Percentiles rank a stretch among this genome's conserved stretches.
phyloP scores from a whole-genome alignment of 2,888 invertebrate species.

The Spicauda simplicius region DNA sequence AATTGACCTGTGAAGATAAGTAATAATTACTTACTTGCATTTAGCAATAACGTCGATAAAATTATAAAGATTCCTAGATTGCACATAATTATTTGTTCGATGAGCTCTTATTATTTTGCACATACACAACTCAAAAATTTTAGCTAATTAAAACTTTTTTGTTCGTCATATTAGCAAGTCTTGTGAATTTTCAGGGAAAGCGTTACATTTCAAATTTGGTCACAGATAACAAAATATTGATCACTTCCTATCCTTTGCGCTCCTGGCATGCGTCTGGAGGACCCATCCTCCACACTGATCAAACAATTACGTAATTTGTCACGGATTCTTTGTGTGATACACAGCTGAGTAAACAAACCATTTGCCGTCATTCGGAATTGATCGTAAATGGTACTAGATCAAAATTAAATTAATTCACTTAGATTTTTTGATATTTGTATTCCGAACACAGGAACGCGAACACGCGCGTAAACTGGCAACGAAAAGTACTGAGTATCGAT shows the following conservation, averaged over 20 bases:
- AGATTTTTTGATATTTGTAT: background rate
- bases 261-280: conserved; percentile 16
- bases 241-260: conserved; percentile 12
- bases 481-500: background rate
- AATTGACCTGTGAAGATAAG: background rate
- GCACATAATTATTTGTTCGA: conserved; percentile 19
- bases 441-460: background rate
- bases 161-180: background rate
- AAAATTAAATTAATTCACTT: background rate
- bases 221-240: background rate
- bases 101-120: conserved; percentile 2
- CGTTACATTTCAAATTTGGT: conserved; percentile 24
- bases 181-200: background rate
- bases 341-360: conserved; percentile 57
- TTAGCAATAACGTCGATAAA: conserved; percentile 14
- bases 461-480: background rate
- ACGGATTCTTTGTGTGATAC: conserved; percentile 37
- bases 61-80: conserved; percentile 11
- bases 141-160: background rate
- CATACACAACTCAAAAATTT: background rate
- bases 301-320: conserved; percentile 34
- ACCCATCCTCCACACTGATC: conserved; percentile 28
- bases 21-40: conserved; percentile 21
- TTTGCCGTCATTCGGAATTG: conserved; percentile 28
- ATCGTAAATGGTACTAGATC: conserved; percentile 6